phyloP scores from a whole-genome alignment of 2,797 vertebrate species.

The Chelmon rostratus region DNA sequence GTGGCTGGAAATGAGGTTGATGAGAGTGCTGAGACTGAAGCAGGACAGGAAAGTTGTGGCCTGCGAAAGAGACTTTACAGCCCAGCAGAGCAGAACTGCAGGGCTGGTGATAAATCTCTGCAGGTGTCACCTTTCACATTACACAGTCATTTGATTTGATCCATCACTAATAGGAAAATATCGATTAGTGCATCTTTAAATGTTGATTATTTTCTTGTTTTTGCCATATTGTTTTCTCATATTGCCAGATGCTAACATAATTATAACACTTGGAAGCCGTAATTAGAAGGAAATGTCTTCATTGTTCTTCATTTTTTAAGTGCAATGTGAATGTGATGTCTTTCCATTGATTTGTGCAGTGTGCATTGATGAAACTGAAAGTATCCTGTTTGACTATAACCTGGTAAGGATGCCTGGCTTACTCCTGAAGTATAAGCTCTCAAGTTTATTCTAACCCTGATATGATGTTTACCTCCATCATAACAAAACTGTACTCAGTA shows the following conservation, averaged over 20 bases:
- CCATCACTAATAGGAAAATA: background rate
- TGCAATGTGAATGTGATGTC: background rate
- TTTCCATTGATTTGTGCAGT: background rate
- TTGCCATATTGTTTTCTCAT: background rate
- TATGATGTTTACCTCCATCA: background rate
- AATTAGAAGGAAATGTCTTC: background rate
- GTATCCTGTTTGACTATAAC: conserved; percentile 1
- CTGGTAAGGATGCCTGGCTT: background rate
- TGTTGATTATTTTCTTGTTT: background rate
- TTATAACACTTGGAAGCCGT: background rate
- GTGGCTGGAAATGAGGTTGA: background rate
- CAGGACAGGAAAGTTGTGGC: background rate
- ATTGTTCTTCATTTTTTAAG: background rate
- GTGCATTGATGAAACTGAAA: background rate
- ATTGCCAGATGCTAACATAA: background rate
- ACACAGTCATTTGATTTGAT: background rate
- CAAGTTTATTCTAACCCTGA: background rate
- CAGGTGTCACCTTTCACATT: background rate
- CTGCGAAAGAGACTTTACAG: background rate
- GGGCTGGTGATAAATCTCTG: background rate
- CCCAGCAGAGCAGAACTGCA: background rate
- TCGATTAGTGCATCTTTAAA: background rate
- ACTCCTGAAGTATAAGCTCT: background rate
- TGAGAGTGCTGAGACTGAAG: background rate
- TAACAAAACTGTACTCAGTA: background rate